A percentile compares a stretch with the other conserved stretches of the same genome.
Evolutionary conservation across 2,888 invertebrate species (phyloP).

Genomic region (Orthonychiurus folsomi): DNA sequence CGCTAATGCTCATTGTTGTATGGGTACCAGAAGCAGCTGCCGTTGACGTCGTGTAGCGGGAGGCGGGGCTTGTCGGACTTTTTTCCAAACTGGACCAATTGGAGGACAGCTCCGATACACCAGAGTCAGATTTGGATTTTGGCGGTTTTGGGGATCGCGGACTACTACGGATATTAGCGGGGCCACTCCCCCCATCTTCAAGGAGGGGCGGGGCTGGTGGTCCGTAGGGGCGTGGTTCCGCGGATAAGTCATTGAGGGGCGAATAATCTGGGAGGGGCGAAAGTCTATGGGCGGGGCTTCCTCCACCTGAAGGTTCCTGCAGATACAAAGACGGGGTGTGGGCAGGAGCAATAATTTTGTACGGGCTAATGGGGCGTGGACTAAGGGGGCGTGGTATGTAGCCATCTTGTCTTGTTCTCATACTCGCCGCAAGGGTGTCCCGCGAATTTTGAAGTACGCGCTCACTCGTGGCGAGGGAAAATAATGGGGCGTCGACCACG

Average conservation of each 20-base stretch:
- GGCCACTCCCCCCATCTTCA: slow-evolving; percentile 4
- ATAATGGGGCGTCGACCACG: slow-evolving; percentile 13
- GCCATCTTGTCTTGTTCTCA: slow-evolving; percentile 56
- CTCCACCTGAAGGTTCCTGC: not conserved
- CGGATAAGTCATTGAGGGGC: slow-evolving; percentile 33
- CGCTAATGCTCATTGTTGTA: slow-evolving; percentile 51
- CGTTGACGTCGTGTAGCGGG: not conserved
- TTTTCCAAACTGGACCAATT: slow-evolving; percentile 74
- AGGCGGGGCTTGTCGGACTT: slow-evolving; percentile 57
- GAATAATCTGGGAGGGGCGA: slow-evolving; percentile 35
- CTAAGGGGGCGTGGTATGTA: slow-evolving; percentile 45
- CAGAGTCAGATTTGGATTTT: slow-evolving; percentile 73
- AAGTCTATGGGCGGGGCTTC: slow-evolving; percentile 23
- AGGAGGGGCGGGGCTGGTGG: not conserved
- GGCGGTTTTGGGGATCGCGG: slow-evolving; percentile 62
- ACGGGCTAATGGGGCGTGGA: slow-evolving; percentile 35
- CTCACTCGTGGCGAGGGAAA: slow-evolving; percentile 42
- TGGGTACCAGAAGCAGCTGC: not conserved
- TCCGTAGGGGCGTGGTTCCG: not conserved
- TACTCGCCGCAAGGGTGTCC: slow-evolving; percentile 11
- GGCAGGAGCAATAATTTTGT: slow-evolving; percentile 16
- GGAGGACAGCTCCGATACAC: slow-evolving; percentile 73
- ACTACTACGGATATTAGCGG: slow-evolving; percentile 44
- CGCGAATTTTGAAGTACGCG: slow-evolving; percentile 9
- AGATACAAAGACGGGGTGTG: not conserved